phyloP scores from a whole-genome alignment of 1,140 invertebrate genomes.

The Ceratina calcarata region DNA sequence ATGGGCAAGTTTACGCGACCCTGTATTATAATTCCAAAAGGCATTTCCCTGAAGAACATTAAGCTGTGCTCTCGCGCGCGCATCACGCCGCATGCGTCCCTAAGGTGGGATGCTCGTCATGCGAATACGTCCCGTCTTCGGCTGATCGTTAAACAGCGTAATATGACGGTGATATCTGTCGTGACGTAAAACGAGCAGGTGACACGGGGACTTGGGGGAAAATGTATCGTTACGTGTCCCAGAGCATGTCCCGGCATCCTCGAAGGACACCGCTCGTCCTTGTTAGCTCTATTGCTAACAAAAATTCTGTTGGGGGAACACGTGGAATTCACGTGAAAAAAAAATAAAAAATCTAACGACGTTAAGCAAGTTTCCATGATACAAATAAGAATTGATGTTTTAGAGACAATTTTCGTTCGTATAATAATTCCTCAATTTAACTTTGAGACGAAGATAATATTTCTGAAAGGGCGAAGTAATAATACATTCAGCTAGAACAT shows the following conservation, averaged over 20 bases:
- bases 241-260: background rate
- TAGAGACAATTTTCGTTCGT: too few species aligned
- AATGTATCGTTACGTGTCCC: background rate
- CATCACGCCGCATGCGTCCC: background rate
- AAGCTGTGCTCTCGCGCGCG: background rate
- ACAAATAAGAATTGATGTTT: too few species aligned
- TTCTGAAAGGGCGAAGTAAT: too few species aligned
- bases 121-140: background rate
- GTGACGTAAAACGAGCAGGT: conserved; percentile 3
- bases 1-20: background rate
- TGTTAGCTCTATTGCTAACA: too few species aligned
- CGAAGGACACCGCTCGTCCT: too few species aligned
- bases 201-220: background rate
- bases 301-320: too few species aligned
- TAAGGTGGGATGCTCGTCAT: background rate
- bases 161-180: background rate
- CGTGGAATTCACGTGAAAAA: too few species aligned
- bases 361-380: too few species aligned
- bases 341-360: too few species aligned
- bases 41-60: background rate
- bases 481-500: too few species aligned
- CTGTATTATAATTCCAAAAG: background rate
- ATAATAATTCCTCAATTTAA: too few species aligned
- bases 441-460: too few species aligned
- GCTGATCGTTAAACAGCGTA: background rate